Percentiles rank a stretch among this genome's conserved stretches.
Evolutionary conservation across 1,140 invertebrate genomes (phyloP).

Genomic region (Yoshiicerus persimilis): DNA sequence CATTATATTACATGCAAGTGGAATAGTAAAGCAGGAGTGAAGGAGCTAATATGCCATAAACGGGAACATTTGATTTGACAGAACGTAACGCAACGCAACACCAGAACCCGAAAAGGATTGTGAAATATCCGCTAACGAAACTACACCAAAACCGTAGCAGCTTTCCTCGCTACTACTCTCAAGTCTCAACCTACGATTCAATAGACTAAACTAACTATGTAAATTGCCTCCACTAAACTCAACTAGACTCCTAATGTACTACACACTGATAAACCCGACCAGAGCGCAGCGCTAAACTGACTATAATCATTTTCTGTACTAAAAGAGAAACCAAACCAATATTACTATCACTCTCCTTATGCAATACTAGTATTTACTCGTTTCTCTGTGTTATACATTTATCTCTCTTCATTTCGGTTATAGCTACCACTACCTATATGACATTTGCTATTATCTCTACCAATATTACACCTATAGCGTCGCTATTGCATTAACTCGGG

Average conservation of each 20-base stretch:
- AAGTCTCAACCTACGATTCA: not conserved
- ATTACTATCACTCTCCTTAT: not conserved
- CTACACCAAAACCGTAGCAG: not conserved
- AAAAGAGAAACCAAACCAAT: not conserved
- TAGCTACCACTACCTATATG: too few relatives aligned
- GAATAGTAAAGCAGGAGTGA: slow-evolving; percentile 10
- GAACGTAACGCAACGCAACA: not conserved
- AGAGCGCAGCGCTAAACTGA: not conserved
- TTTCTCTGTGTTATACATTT: not conserved
- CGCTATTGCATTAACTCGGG: not conserved
- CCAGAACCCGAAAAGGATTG: slow-evolving; percentile 9
- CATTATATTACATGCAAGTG: slow-evolving; percentile 17
- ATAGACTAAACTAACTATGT: not conserved
- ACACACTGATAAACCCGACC: not conserved
- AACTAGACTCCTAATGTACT: not conserved
- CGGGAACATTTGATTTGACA: slow-evolving; percentile 19
- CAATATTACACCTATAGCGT: not conserved
- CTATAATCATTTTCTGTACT: not conserved
- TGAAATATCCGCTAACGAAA: slow-evolving; percentile 13
- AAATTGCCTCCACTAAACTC: not conserved
- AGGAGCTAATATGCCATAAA: slow-evolving; percentile 29
- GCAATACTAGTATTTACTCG: too few relatives aligned
- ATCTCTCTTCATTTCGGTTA: not conserved
- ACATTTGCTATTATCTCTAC: not conserved
- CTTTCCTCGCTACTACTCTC: not conserved